A percentile compares a stretch with the other conserved stretches of the same genome.
These are phyloP conservation scores for Papilio xuthus DNA, from an alignment of 1,140 invertebrate species.

Conservation along the genomic window DNA sequence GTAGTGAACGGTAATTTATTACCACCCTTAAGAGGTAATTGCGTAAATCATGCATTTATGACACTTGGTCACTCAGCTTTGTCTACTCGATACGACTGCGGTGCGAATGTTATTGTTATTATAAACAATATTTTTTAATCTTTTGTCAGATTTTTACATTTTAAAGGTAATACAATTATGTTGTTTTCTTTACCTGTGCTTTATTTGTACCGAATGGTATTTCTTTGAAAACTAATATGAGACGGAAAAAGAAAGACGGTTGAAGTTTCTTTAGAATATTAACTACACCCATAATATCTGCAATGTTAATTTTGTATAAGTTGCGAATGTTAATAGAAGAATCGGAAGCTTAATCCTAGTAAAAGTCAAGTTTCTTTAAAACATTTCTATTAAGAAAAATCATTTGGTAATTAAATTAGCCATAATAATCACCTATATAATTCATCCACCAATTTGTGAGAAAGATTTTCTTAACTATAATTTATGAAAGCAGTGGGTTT, in stretches of 20 bases:
- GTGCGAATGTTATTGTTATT: slow-evolving; percentile 63
- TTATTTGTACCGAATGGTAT: background rate
- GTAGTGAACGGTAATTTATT: slow-evolving; percentile 78
- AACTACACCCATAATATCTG: too few species aligned
- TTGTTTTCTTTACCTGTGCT: slow-evolving; percentile 37
- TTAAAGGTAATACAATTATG: slow-evolving; percentile 37
- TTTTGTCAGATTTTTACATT: slow-evolving; percentile 35
- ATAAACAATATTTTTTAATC: slow-evolving; percentile 49
- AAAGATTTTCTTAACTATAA: background rate
- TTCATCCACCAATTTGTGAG: too few species aligned
- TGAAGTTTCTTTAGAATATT: background rate
- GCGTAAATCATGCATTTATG: slow-evolving; percentile 81
- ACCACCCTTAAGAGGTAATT: slow-evolving; percentile 76
- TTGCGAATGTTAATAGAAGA: too few species aligned
- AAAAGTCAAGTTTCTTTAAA: too few species aligned
- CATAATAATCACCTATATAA: too few species aligned
- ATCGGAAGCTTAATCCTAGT: too few species aligned
- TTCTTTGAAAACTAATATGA: background rate
- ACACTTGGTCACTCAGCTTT: slow-evolving; percentile 71
- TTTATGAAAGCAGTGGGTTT: background rate
- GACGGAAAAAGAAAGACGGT: background rate
- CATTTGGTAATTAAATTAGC: background rate
- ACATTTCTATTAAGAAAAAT: background rate
- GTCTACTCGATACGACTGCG: slow-evolving; percentile 64
- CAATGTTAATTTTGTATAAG: background rate